phyloP scores from a whole-genome alignment of 2,888 invertebrate genomes.

The Tillus elongatus region DNA sequence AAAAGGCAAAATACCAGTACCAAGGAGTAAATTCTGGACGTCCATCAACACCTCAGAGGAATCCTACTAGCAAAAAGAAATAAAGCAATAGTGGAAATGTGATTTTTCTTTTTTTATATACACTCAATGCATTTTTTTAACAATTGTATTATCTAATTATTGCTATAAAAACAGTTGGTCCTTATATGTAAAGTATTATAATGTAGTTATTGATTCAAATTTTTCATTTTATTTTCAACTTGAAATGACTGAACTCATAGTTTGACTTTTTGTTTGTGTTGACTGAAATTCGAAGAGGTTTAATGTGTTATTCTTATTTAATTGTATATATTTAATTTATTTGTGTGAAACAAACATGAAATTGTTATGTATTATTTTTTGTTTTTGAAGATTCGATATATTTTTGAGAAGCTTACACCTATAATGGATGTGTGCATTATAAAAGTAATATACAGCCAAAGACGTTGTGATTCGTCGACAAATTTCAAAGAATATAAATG shows the following conservation, averaged over 20 bases:
- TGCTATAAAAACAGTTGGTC: neutral
- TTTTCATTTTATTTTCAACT: too few relatives aligned
- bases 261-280: neutral
- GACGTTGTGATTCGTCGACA: conserved; percentile 4
- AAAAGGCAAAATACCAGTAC: conserved; percentile 99
- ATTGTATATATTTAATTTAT: neutral
- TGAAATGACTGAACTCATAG: neutral
- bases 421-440: conserved; percentile 2
- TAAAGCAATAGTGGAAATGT: conserved; percentile 25
- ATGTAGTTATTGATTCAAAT: neutral
- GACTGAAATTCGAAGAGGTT: conserved; percentile 3
- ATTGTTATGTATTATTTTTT: neutral
- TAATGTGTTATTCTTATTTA: neutral
- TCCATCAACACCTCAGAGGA: conserved; percentile 77
- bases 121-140: conserved; percentile 3
- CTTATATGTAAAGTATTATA: conserved; percentile 1
- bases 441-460: conserved; percentile 1
- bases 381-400: neutral
- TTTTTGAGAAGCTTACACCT: neutral
- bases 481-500: too few relatives aligned
- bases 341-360: conserved; percentile 1
- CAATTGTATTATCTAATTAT: neutral
- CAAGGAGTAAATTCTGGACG: conserved; percentile 78
- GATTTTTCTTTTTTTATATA: neutral
- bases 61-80: conserved; percentile 65